Evolutionary conservation across 1,140 invertebrate species (phyloP), one percentile per base, ranked within the genome.

Genomic region (Potamilus streckersoni): DNA sequence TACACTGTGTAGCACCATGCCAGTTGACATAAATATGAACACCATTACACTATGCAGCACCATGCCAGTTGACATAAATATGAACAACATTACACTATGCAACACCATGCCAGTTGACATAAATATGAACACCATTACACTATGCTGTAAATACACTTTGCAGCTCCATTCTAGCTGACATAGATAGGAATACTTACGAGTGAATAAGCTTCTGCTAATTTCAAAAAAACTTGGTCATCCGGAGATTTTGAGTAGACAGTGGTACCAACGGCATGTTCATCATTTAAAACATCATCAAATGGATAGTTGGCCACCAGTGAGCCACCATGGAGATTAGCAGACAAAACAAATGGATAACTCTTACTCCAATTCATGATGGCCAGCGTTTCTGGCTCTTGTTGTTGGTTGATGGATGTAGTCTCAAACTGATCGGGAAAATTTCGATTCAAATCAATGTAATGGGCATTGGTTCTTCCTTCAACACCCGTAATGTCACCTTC

Each of bases 321-420:
- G 0, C 96, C 96, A 56, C 97, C 98, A 87, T 99, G 98, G 6
- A 99, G 90, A 91, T 98, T 99, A 1, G 97, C 98, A 1, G 97
- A 99, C 8, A 99, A 89, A 12, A 99, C 97, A 91, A 99, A 99
- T 0, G 96, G 96, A 81, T 94, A 92, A 1, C 92, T 91, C 15
- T 92, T 88, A 2, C 96, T 93, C 98, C 98, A 99, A 55, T 94
- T 91, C 93, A 99, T 99, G 0, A 99, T 93, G 0, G 95, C 96
- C 68, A 89, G 78, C 0, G 97, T 98, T 91, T 99, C 98, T 1
- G 95, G 95, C 89, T 96, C 94, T 79, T 93, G 98, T 96, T 1
- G 96, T 92, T 0, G 93, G 91, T 93, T 95, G 81, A 69, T 88
- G 8, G 31, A 20, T 88, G 82, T 80, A 1, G 49, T 71, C 31